phyloP scores from a whole-genome alignment of 2,797 vertebrate species.

The Corythornis leucogaster region DNA sequence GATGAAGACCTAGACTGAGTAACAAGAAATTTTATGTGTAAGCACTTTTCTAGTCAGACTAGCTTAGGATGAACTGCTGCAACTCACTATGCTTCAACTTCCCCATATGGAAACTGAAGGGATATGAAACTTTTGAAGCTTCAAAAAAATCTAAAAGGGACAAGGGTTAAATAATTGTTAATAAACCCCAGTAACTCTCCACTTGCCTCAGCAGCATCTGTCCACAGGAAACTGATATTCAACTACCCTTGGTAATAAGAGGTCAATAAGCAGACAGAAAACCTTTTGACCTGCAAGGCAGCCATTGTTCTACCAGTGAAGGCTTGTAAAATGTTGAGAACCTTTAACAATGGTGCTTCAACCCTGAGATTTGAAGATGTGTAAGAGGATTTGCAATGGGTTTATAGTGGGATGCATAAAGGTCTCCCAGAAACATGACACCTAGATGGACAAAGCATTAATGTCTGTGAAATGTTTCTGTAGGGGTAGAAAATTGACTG shows the following conservation, averaged over 20 bases:
- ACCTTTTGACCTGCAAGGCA: not conserved
- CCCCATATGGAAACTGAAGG: not conserved
- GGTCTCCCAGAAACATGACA: not conserved
- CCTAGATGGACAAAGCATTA: not conserved
- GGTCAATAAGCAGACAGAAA: not conserved
- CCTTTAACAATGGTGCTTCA: not conserved
- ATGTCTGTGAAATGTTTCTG: not conserved
- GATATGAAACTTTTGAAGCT: not conserved
- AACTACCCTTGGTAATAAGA: not conserved
- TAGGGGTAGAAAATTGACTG: slow-evolving; percentile 35
- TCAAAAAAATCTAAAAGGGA: not conserved
- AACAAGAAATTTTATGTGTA: not conserved
- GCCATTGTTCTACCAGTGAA: not conserved
- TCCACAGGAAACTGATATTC: accelerated
- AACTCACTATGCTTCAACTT: not conserved
- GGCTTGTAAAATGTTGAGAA: not conserved
- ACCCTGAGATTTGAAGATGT: not conserved
- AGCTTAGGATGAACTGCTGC: not conserved
- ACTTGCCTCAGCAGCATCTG: not conserved
- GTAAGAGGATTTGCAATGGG: not conserved
- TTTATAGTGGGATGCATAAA: not conserved
- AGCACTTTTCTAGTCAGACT: not conserved
- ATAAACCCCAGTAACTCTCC: not conserved
- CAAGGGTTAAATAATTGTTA: not conserved
- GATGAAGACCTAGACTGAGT: not conserved